These are phyloP conservation scores for Intellagama lesueurii DNA, from an alignment of 2,797 vertebrate genomes.

Conservation along the genomic window DNA sequence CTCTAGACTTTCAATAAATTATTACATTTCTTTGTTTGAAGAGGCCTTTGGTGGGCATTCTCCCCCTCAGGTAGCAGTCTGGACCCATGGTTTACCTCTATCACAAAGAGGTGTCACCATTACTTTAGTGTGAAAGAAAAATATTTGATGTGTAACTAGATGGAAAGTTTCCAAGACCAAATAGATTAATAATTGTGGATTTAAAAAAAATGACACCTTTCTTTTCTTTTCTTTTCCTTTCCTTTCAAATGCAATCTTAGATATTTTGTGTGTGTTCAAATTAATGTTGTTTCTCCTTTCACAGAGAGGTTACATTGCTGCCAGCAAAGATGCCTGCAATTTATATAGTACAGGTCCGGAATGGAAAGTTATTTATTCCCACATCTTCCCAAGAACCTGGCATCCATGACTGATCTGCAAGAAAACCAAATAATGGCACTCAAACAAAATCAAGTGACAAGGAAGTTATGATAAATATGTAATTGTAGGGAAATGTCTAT, in stretches of 20 bases:
- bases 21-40: no score
- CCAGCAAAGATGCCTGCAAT: background rate
- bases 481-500: constrained; percentile 4
- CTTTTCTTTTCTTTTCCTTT: no score
- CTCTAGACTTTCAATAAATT: no score
- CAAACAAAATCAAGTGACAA: constrained; percentile 1
- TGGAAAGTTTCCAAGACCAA: background rate
- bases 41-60: no score
- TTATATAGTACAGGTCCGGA: background rate
- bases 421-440: background rate
- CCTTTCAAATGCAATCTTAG: background rate
- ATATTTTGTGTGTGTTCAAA: background rate
- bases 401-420: background rate
- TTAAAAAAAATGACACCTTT: background rate
- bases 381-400: background rate
- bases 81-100: no score
- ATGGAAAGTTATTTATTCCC: constrained; percentile 13
- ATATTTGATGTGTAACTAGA: background rate
- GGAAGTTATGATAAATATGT: constrained; percentile 10
- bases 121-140: background rate
- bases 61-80: no score
- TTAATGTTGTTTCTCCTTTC: background rate
- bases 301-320: background rate
- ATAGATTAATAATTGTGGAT: background rate
- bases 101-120: no score